Evolutionary conservation across 2,797 vertebrate genomes (phyloP).

Genomic region (Zalophus californianus): DNA sequence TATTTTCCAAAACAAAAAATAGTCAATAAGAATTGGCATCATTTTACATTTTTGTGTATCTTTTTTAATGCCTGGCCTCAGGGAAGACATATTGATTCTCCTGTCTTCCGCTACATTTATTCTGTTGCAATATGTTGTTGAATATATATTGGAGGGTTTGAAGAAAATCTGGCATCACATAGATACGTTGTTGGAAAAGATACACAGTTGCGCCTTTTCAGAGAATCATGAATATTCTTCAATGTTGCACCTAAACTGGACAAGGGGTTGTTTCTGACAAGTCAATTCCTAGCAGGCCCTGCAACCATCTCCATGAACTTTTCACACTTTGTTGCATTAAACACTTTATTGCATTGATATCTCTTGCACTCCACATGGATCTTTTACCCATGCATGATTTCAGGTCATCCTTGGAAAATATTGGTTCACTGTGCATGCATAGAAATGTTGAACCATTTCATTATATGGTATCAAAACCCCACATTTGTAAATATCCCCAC

Average conservation of each 20-base stretch:
- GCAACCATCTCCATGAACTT: not conserved
- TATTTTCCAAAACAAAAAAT: conserved; percentile 5
- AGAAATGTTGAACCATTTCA: not conserved
- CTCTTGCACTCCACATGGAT: rapidly evolving
- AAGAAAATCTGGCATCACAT: not conserved
- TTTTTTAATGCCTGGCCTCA: not conserved
- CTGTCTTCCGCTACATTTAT: not conserved
- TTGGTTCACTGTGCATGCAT: too few species aligned
- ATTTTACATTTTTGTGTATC: not conserved
- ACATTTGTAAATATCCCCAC: not conserved
- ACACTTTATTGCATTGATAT: not conserved
- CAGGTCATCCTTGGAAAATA: not conserved
- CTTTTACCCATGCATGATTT: not conserved
- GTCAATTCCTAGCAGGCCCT: not conserved
- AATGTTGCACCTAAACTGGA: rapidly evolving
- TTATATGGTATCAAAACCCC: not conserved
- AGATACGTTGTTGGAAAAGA: not conserved
- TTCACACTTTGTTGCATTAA: not conserved
- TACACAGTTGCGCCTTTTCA: not conserved
- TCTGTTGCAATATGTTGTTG: not conserved
- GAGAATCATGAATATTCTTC: not conserved
- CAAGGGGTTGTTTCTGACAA: not conserved
- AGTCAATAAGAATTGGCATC: not conserved
- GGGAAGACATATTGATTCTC: not conserved
- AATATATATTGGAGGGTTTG: not conserved